phyloP scores from a whole-genome alignment of 2,888 invertebrate species.

The Troides oblongomaculatus region DNA sequence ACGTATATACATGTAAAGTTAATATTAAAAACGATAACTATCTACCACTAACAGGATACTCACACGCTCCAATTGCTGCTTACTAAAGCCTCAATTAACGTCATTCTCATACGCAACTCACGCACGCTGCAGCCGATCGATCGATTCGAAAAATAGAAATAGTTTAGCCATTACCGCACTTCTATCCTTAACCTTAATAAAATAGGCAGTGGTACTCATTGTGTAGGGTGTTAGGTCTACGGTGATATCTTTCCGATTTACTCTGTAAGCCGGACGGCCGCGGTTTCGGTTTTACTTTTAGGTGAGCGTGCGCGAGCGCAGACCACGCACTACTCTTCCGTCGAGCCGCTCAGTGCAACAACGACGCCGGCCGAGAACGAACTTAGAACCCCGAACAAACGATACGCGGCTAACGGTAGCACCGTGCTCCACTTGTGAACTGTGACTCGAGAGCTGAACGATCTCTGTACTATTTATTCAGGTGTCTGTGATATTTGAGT shows the following conservation, averaged over 20 bases:
- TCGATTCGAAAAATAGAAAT: conserved; percentile 51
- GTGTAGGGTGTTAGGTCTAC: conserved; percentile 60
- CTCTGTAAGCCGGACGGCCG: conserved; percentile 51
- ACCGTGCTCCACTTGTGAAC: conserved; percentile 50
- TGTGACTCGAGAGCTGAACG: conserved; percentile 58
- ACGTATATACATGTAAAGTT: conserved; percentile 4
- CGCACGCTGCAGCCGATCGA: conserved; percentile 52
- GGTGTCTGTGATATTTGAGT: conserved; percentile 58
- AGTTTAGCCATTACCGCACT: conserved; percentile 47
- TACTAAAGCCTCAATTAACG: conserved; percentile 49
- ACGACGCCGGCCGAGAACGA: conserved; percentile 73
- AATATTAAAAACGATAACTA: conserved; percentile 26
- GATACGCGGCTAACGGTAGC: conserved; percentile 43
- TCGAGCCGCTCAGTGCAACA: conserved; percentile 67
- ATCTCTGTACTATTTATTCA: conserved; percentile 47
- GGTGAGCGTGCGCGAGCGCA: conserved; percentile 70
- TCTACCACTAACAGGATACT: conserved; percentile 36
- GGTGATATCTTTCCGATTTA: conserved; percentile 57
- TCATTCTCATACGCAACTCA: conserved; percentile 41
- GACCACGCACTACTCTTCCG: conserved; percentile 64
- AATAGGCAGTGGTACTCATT: conserved; percentile 40
- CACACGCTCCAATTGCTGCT: conserved; percentile 57
- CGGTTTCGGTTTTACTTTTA: conserved; percentile 64
- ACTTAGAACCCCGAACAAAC: conserved; percentile 65
- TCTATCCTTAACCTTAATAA: conserved; percentile 76